These are phyloP conservation scores for Glossophaga mutica DNA, from an alignment of 2,797 vertebrate species.

Conservation along the genomic window DNA sequence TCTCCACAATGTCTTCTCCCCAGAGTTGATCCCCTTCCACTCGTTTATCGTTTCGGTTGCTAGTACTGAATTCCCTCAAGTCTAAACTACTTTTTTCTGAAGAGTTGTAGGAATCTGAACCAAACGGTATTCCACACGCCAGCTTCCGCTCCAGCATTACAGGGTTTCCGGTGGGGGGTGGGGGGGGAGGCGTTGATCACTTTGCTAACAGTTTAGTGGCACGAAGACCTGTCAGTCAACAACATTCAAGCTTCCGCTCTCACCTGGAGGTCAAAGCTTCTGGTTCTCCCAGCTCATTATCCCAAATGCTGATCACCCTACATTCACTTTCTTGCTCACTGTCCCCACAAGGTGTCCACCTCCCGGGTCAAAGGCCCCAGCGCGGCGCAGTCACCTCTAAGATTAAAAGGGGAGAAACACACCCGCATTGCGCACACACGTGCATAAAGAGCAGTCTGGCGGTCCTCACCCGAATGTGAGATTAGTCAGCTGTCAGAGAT, in stretches of 20 bases:
- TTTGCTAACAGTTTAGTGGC: conserved; percentile 21
- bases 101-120: conserved; percentile 54
- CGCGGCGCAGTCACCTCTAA: not conserved
- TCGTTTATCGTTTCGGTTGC: conserved; percentile 59
- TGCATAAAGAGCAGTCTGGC: not conserved
- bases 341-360: not conserved
- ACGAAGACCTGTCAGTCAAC: conserved; percentile 46
- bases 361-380: conserved; percentile 44
- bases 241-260: conserved; percentile 39
- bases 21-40: conserved; percentile 32
- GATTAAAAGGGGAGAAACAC: conserved; percentile 5
- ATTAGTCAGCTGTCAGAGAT: conserved; percentile 52
- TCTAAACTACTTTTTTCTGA: conserved; percentile 34
- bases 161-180: not conserved
- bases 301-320: not conserved
- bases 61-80: conserved; percentile 57
- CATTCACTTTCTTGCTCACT: conserved; percentile 14
- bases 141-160: not conserved
- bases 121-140: conserved; percentile 53
- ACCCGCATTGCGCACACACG: not conserved
- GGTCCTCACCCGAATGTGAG: conserved; percentile 50
- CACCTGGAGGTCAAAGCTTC: conserved; percentile 54
- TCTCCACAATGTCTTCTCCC: conserved; percentile 38
- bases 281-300: conserved; percentile 57
- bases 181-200: not conserved